Evolutionary conservation across 1,140 invertebrate species (phyloP), one percentile per base, ranked within the genome.

Genomic region (Wiebesia pumilae): DNA sequence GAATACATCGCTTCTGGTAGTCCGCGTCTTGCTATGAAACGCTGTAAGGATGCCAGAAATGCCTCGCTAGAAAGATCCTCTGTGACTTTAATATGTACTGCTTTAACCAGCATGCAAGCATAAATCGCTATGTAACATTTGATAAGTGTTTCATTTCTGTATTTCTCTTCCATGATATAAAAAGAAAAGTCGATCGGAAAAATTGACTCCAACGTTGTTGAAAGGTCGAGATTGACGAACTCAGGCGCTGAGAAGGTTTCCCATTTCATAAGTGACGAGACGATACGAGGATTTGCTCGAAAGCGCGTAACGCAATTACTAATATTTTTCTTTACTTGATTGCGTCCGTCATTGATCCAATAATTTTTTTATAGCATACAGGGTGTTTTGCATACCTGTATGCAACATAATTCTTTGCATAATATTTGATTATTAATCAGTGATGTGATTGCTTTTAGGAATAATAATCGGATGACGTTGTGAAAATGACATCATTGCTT

Each of bases 361-460:
- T 58, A 81, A 19, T 14, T 67, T 43, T 81, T 35, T 67, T 58
- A 81, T 43, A 16, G 38, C 58, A 16, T 81, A 67, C 2, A 81
- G 27, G 0, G 80, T 81, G 43, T 40, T 85, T 86, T 81, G 33
- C 1, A 19, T 67, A 47, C 62, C 80, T 27, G 80, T 16, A 40
- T 81, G 80, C n/a, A n/a, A n/a, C n/a, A 35, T 27, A 80, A 27
- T 62, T 35, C 0, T 21, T 16, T 62, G 54, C 6, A 78, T 62
- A 58, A 38, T 38, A 35, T 80, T 40, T 35, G 21, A 80, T 80
- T 43, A 80, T 35, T 38, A 80, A 65, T 80, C 21, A 0, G 77
- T 78, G 24, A 78, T 30, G n/a, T 30, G 35, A 33, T 54, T 51
- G 14, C 51, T 54, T 51, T 62, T 58, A 33, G 78, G 21, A 4